phyloP scores from a whole-genome alignment of 2,797 vertebrate species.

The Onychomys torridus region DNA sequence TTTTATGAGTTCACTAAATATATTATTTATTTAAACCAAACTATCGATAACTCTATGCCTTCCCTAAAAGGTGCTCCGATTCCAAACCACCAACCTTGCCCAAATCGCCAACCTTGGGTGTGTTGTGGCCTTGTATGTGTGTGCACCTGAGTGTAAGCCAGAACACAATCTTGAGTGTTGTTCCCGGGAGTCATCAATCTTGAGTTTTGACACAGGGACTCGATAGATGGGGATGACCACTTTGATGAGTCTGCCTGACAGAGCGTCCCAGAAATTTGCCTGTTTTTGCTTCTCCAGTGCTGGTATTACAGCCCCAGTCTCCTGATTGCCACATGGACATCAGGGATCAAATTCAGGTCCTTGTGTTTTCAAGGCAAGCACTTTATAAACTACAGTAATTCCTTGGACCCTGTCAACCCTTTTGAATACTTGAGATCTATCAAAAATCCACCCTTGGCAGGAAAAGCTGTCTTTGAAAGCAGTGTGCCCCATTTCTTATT shows the following conservation, averaged over 20 bases:
- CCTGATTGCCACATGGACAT: not conserved
- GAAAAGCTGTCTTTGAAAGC: conserved; percentile 15
- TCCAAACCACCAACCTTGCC: not conserved
- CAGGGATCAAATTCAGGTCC: not conserved
- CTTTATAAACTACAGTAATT: not conserved
- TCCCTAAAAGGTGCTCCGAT: conserved; percentile 39
- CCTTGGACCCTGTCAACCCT: not conserved
- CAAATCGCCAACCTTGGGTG: not conserved
- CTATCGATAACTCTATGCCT: conserved; percentile 36
- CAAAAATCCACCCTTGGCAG: not conserved
- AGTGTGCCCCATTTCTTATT: conserved; percentile 21
- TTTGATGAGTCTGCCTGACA: not conserved
- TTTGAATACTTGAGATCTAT: not conserved
- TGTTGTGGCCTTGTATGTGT: not conserved
- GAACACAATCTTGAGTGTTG: not conserved
- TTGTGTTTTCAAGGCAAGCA: not conserved
- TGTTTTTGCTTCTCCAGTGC: not conserved
- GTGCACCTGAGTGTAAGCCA: not conserved
- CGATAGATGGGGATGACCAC: not conserved
- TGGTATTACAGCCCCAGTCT: not conserved
- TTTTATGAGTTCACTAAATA: conserved; percentile 60
- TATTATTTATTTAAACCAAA: conserved; percentile 62
- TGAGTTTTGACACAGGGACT: not conserved
- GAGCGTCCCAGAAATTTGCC: not conserved
- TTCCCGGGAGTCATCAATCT: not conserved